Base-by-base conservation (phyloP, 2,888 invertebrate species). In the Plutella xylostella region DNA sequence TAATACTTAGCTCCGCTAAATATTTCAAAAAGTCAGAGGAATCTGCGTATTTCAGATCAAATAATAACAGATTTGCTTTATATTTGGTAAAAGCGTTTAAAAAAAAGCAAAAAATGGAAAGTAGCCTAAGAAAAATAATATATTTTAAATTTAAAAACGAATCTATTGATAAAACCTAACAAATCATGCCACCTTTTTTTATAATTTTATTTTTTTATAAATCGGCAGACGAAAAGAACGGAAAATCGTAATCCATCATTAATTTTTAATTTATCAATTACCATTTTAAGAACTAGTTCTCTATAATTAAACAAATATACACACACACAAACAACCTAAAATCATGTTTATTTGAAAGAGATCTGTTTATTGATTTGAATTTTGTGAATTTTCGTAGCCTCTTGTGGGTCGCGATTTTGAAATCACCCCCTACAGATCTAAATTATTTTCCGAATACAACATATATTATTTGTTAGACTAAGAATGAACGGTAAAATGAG, bases 81-180 rank as follows among this genome's bases (percentile, higher is more conserved):
- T 76, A 76, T 79, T 80, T 80, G 79, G 80, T 78, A 74, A 75
- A 78, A 77, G 75, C 76, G 70, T 65, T 72, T 67, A 63, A 52
- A 58, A 55, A 51, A 33, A 42, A 31, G 42, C 34, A 45, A 48
- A 47, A 42, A 42, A 38, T 49, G 39, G 22, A 44, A 38, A 44
- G 30, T 38, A 45, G 21, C 25, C 21, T 38, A 37, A 49, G 22
- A 46, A 45, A 45, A 43, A 21, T 17, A 39, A 28, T 28, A 12
- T 28, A 12, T 9, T 4, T 28, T 28, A 28, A 47, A 52, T 48
- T 51, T 48, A 48, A n/a, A n/a, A n/a, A n/a, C n/a, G n/a, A n/a
- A n/a, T n/a, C n/a, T n/a, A n/a, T n/a, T n/a, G n/a, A n/a, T n/a
- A n/a, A n/a, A n/a, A n/a, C n/a, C n/a, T n/a, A n/a, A n/a, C n/a